These are phyloP conservation scores for Apostichopus californicus DNA, from an alignment of 35 echinoderm and acorn worm species.

Conservation along the genomic window DNA sequence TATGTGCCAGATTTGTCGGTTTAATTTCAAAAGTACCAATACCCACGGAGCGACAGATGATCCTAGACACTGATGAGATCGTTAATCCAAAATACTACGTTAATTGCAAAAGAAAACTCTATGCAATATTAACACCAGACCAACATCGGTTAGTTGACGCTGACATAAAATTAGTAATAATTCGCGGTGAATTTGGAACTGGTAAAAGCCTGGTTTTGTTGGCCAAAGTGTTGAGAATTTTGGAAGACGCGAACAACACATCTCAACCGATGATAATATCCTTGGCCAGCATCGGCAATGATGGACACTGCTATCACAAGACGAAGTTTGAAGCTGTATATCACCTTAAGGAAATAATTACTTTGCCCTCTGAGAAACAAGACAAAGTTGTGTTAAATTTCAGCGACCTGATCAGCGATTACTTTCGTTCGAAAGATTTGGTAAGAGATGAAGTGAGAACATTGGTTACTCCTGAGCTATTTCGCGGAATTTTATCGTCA, in stretches of 20 bases:
- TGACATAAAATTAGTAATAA: constrained; percentile 15
- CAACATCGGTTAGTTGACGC: background rate
- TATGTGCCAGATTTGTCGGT: too few species aligned
- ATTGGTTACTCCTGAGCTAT: constrained; percentile 9
- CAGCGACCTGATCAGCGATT: background rate
- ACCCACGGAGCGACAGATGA: too few species aligned
- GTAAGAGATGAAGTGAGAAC: background rate
- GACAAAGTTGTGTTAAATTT: background rate
- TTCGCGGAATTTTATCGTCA: background rate
- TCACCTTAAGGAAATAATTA: constrained; percentile 7
- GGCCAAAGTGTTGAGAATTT: background rate
- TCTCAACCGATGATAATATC: constrained; percentile 21
- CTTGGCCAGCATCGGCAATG: background rate
- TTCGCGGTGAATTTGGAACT: constrained; percentile 12
- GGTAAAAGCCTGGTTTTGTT: constrained; percentile 27
- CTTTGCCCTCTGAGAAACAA: background rate
- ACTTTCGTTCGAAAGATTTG: background rate
- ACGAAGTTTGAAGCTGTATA: constrained; percentile 11
- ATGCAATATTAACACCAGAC: constrained; percentile 15
- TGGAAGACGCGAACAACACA: background rate
- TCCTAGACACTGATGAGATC: too few species aligned
- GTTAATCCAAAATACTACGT: background rate
- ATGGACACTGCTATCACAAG: constrained; percentile 26
- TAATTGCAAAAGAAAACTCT: background rate
- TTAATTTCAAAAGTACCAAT: too few species aligned